Conservation (phyloP, 2,797 vertebrate species). For the Pelochelys cantorii region DNA sequence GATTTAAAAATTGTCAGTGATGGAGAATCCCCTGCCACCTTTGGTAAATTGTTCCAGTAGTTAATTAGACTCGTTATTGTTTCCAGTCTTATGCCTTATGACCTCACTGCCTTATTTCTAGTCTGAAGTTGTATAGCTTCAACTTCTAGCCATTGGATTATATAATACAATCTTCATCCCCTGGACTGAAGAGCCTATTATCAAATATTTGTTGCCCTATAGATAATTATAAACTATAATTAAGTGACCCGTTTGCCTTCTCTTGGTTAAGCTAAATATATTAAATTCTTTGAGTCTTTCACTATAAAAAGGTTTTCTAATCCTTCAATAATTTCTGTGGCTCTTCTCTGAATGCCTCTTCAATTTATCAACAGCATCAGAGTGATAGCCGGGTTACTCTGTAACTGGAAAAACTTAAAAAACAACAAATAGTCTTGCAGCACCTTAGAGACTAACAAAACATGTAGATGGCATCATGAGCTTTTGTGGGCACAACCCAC, state of each 20-base stretch:
- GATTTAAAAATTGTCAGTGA: not conserved
- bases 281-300: not conserved
- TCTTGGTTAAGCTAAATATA: not conserved
- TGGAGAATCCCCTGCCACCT: not conserved
- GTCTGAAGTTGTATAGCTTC: not conserved
- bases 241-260: not conserved
- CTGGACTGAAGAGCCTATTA: not conserved
- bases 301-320: not conserved
- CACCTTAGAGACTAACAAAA: no score
- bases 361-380: not conserved
- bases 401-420: no score
- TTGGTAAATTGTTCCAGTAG: not conserved
- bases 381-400: no score
- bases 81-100: not conserved
- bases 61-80: not conserved
- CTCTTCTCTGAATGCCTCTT: not conserved
- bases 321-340: not conserved
- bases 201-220: not conserved
- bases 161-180: not conserved
- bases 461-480: no score
- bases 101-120: not conserved
- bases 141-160: not conserved
- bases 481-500: no score
- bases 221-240: not conserved
- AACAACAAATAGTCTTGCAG: no score